These are phyloP conservation scores for Steatocranus sp. DNA, from an alignment of 2,797 vertebrate genomes.

Conservation along the genomic window DNA sequence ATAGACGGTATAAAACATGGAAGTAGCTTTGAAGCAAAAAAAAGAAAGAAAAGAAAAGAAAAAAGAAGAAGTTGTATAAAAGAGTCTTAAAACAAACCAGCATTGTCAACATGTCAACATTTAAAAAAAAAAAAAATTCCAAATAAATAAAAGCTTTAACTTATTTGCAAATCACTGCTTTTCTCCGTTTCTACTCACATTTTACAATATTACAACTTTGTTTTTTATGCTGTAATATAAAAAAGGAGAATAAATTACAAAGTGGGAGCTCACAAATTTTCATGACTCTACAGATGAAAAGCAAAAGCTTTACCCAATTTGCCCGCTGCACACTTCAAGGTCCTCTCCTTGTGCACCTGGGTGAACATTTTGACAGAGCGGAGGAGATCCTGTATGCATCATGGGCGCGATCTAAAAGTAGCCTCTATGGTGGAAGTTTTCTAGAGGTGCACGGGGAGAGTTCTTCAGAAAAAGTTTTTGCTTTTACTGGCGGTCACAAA, in stretches of 20 bases:
- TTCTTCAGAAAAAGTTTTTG: background rate
- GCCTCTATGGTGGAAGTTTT: background rate
- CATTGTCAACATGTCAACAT: background rate
- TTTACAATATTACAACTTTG: background rate
- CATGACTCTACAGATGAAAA: background rate
- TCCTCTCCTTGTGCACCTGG: no score
- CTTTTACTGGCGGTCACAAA: background rate
- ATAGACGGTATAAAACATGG: background rate
- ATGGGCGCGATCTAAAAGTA: background rate
- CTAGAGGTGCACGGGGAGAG: background rate
- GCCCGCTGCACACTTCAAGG: background rate
- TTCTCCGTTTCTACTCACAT: background rate
- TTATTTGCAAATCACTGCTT: background rate
- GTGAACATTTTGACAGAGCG: no score
- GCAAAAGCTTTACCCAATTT: background rate
- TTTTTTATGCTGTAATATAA: background rate
- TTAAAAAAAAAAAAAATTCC: no score
- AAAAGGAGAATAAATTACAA: background rate
- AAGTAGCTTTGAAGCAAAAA: background rate
- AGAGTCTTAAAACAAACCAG: background rate
- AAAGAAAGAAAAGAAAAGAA: rapidly evolving
- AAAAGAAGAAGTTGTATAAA: background rate
- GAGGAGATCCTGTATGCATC: no score
- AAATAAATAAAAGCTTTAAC: background rate
- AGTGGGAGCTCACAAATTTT: background rate